Percentiles rank a stretch among this genome's conserved stretches.
These are phyloP conservation scores for Bhutanitis thaidina DNA, from an alignment of 2,888 invertebrate species.

Conservation along the genomic window DNA sequence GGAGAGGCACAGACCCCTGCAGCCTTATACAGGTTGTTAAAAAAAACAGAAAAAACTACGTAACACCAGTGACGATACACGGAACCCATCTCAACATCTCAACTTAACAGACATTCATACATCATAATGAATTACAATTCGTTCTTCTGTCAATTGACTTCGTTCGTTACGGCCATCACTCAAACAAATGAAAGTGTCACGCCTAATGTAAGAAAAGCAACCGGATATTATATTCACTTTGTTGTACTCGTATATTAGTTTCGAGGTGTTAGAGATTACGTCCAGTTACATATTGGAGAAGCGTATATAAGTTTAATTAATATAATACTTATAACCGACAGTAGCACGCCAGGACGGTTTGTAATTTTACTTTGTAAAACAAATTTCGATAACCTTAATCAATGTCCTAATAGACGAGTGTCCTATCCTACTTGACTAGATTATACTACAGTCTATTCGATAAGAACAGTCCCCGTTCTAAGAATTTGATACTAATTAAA, in stretches of 20 bases:
- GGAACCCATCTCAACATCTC: background rate
- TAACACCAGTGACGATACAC: too few relatives aligned
- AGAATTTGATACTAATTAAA: too few relatives aligned
- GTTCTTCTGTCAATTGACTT: constrained; percentile 21
- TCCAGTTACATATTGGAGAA: constrained; percentile 9
- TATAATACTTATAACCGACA: background rate
- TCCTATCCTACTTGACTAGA: too few relatives aligned
- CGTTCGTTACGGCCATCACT: constrained; percentile 24
- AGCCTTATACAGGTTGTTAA: too few relatives aligned
- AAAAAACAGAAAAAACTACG: too few relatives aligned
- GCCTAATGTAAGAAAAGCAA: constrained; percentile 36
- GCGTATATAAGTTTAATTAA: constrained; percentile 20
- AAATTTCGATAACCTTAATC: too few relatives aligned
- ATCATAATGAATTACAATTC: constrained; percentile 20
- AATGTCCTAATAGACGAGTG: too few relatives aligned
- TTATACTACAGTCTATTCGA: too few relatives aligned
- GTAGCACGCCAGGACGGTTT: background rate
- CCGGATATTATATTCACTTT: constrained; percentile 34
- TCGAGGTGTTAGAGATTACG: constrained; percentile 13
- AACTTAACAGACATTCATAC: background rate
- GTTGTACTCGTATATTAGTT: constrained; percentile 16
- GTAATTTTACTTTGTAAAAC: too few relatives aligned
- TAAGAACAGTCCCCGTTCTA: too few relatives aligned
- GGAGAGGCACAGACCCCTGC: too few relatives aligned
- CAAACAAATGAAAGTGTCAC: constrained; percentile 38